These are phyloP conservation scores for Zeus faber DNA, from an alignment of 2,113 vertebrate species.

Conservation along the genomic window DNA sequence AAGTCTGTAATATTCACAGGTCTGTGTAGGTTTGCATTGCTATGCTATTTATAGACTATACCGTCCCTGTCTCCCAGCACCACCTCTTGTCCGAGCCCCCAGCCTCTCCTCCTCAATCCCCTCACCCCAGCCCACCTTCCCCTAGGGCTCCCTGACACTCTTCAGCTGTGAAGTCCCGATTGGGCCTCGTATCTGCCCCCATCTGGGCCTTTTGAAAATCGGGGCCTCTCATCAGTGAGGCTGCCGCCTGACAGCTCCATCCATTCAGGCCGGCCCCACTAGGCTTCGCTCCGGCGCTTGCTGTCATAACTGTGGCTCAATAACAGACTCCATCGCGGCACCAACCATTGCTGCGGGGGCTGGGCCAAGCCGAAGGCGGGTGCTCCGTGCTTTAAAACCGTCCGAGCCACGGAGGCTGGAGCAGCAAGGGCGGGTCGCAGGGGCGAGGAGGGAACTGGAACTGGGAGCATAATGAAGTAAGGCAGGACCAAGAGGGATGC, in stretches of 20 bases:
- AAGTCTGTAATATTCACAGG: too few species aligned
- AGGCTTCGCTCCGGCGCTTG: conserved; percentile 50
- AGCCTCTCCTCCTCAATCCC: conserved; percentile 10
- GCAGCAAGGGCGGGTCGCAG: conserved; percentile 44
- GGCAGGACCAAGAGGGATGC: conserved; percentile 49
- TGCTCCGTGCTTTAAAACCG: conserved; percentile 15
- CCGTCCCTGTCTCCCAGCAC: conserved; percentile 16
- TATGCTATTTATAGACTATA: too few species aligned
- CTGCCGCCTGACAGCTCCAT: conserved; percentile 70
- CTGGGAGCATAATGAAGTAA: conserved; percentile 48
- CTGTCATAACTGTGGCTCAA: conserved; percentile 53
- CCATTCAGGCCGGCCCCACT: conserved; percentile 63
- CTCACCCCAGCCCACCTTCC: conserved; percentile 23
- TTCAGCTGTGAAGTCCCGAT: conserved; percentile 43
- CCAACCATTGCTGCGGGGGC: conserved; percentile 38
- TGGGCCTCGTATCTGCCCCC: conserved; percentile 46
- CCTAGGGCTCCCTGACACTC: conserved; percentile 30
- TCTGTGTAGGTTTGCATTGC: conserved; percentile 7
- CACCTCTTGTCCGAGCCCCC: conserved; percentile 18
- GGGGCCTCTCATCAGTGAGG: conserved; percentile 58
- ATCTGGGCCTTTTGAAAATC: conserved; percentile 58
- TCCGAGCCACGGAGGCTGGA: conserved; percentile 38
- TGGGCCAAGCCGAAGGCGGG: conserved; percentile 20
- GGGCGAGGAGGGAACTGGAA: conserved; percentile 27
- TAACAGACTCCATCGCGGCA: conserved; percentile 39